Conservation (phyloP, 2,113 vertebrate species). For the Damaliscus lunatus region DNA sequence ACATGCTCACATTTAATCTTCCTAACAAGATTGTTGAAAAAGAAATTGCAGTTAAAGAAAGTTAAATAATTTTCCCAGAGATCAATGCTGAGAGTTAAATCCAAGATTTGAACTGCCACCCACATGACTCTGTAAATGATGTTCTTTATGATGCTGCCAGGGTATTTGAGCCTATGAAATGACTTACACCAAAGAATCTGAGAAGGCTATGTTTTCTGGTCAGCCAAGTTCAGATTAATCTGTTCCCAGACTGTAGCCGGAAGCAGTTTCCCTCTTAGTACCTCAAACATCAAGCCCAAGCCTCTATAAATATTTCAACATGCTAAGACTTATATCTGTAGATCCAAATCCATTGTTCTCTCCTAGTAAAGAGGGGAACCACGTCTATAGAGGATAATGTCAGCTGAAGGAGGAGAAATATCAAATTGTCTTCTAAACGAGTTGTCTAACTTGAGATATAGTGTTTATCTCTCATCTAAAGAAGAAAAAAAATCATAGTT, state of each 20-base stretch:
- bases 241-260: not conserved
- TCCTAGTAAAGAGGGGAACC: not conserved
- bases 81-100: not conserved
- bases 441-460: not conserved
- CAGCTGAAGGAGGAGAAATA: not conserved
- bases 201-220: not conserved
- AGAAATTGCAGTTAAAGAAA: not conserved
- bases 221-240: not conserved
- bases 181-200: not conserved
- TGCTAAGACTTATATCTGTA: not conserved
- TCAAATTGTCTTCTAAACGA: not conserved
- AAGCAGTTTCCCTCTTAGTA: not conserved
- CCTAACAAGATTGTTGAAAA: slow-evolving; percentile 3
- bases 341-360: not conserved
- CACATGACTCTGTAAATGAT: not conserved
- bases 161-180: not conserved
- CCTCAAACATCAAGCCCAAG: not conserved
- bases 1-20: not conserved
- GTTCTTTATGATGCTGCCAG: not conserved
- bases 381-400: not conserved
- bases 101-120: not conserved
- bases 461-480: not conserved
- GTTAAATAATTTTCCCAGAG: not conserved
- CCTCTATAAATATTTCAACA: not conserved
- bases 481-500: not conserved